These are phyloP conservation scores for Apoda limacodes DNA, from an alignment of 2,888 invertebrate genomes.

Conservation along the genomic window DNA sequence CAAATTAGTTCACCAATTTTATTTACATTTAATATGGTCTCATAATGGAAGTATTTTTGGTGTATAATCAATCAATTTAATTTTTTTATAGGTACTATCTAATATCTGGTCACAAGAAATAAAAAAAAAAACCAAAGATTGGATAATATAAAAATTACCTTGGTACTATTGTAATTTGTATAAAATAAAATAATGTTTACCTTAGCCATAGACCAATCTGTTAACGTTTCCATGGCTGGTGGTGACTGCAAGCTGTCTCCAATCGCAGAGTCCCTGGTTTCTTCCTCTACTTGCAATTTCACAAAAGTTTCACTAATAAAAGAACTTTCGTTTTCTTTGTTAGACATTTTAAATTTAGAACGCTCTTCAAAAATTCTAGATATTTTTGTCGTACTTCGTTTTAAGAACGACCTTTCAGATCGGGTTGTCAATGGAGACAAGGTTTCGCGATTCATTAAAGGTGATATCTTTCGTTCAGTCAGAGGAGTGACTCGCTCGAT, in stretches of 20 bases:
- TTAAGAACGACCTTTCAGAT: constrained; percentile 22
- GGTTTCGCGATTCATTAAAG: constrained; percentile 8
- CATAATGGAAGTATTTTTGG: too few relatives aligned
- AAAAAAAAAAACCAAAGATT: too few relatives aligned
- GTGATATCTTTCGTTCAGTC: constrained; percentile 14
- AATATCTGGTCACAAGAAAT: too few relatives aligned
- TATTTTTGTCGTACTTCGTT: constrained; percentile 30
- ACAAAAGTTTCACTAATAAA: constrained; percentile 32
- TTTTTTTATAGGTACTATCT: too few relatives aligned
- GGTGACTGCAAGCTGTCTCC: constrained; percentile 29
- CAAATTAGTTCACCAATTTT: too few relatives aligned
- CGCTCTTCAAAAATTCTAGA: constrained; percentile 48
- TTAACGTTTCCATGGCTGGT: constrained; percentile 22
- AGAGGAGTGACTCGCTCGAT: constrained; percentile 32
- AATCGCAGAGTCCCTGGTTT: constrained; percentile 47
- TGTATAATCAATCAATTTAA: too few relatives aligned
- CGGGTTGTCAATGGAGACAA: constrained; percentile 25
- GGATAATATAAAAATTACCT: too few relatives aligned
- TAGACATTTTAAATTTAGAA: constrained; percentile 40
- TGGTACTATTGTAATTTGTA: constrained; percentile 5
- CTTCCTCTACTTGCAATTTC: constrained; percentile 49
- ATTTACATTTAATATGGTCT: too few relatives aligned
- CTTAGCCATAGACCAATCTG: constrained; percentile 43
- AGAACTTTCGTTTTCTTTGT: constrained; percentile 41
- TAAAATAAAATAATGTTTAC: constrained; percentile 25